Conservation (phyloP, 1,140 invertebrate species). For the Scaptomyza graminum region DNA sequence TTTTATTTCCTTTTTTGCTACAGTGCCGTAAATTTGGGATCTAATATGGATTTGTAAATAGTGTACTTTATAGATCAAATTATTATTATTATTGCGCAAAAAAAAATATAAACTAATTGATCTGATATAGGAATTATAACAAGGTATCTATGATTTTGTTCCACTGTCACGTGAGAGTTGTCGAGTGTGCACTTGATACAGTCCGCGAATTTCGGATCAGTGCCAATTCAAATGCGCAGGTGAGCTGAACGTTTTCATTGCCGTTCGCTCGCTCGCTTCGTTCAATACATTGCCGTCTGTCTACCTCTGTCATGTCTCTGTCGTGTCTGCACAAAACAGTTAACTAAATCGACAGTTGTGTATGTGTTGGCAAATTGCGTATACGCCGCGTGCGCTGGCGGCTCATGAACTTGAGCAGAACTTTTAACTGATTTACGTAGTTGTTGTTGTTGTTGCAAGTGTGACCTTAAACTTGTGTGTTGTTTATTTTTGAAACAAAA, state of each 20-base stretch:
- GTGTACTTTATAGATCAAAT: no score
- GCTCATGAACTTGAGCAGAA: constrained; percentile 33
- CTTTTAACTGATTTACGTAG: constrained; percentile 15
- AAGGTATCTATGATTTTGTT: neutral
- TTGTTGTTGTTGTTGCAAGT: neutral
- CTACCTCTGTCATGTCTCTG: constrained; percentile 13
- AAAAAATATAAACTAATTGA: no score
- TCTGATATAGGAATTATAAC: no score
- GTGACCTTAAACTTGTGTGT: constrained; percentile 18
- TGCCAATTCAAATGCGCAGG: constrained; percentile 75
- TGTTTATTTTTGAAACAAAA: neutral
- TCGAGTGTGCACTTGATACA: constrained; percentile 53
- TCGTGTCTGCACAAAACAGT: constrained; percentile 37
- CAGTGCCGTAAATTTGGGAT: no score
- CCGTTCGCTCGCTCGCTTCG: constrained; percentile 22
- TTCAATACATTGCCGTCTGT: neutral
- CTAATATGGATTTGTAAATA: no score
- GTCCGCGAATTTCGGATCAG: constrained; percentile 64
- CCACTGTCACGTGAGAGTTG: constrained; percentile 39
- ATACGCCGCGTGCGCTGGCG: constrained; percentile 35
- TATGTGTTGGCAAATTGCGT: constrained; percentile 30
- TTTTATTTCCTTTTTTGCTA: no score
- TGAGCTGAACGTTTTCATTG: constrained; percentile 64
- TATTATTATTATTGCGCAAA: no score
- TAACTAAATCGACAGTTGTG: constrained; percentile 15